Conservation (phyloP, 2,797 vertebrate genomes). For the Miichthys miiuy region DNA sequence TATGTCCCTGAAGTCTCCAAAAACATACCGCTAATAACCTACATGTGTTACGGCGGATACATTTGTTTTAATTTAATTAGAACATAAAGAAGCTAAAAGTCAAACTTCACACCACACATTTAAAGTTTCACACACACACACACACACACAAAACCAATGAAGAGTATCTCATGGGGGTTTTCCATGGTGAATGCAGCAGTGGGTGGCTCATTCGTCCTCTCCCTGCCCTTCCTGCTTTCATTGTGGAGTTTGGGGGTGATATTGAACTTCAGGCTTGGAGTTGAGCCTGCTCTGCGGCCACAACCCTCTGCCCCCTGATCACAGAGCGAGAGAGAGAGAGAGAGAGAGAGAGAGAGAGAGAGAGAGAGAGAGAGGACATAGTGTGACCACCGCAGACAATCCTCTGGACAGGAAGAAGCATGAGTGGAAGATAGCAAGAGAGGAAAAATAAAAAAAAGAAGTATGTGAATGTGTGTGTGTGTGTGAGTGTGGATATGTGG, state of each 20-base stretch:
- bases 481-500: conserved; percentile 15
- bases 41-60: conserved; percentile 39
- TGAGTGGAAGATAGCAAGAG: conserved; percentile 55
- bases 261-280: conserved; percentile 83
- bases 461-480: conserved; percentile 4
- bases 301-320: conserved; percentile 65
- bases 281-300: conserved; percentile 71
- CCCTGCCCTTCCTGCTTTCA: conserved; percentile 81
- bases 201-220: conserved; percentile 80
- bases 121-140: conserved; percentile 55
- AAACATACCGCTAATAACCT: conserved; percentile 31
- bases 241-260: conserved; percentile 74
- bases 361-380: conserved; percentile 65
- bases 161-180: conserved; percentile 53
- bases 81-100: conserved; percentile 27
- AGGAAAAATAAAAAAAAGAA: conserved; percentile 34
- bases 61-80: conserved; percentile 28
- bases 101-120: conserved; percentile 41
- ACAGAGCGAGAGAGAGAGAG: conserved; percentile 47
- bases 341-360: conserved; percentile 35
- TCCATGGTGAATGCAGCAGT: conserved; percentile 76
- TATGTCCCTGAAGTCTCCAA: conserved; percentile 56
- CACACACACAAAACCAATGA: not conserved
- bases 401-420: conserved; percentile 75
- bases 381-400: conserved; percentile 75